Evolutionary conservation across 2,797 vertebrate genomes (phyloP).

Genomic region (Amblyraja radiata): DNA sequence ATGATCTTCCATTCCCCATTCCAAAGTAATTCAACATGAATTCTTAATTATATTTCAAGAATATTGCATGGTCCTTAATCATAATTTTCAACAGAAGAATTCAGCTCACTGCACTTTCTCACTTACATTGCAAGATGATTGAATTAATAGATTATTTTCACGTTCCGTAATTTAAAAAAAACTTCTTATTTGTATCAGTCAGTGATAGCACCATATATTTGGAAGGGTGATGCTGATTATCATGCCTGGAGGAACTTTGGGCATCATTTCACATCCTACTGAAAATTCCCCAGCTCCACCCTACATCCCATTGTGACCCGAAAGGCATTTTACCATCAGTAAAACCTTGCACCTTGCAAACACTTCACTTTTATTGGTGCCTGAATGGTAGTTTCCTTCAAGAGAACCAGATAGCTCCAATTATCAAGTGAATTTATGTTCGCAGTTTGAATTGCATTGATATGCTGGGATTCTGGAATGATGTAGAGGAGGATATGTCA

Average conservation of each 20-base stretch:
- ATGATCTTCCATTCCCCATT: neutral
- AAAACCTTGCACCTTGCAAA: neutral
- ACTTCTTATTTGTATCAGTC: neutral
- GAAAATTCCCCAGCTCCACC: too few relatives aligned
- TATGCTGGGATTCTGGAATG: too few relatives aligned
- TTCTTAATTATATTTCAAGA: neutral
- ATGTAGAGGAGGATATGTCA: neutral
- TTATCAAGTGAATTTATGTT: neutral
- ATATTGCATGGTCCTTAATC: neutral
- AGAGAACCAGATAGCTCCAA: neutral
- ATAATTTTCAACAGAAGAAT: neutral
- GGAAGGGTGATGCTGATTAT: neutral
- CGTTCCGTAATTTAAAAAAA: neutral
- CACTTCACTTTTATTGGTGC: neutral
- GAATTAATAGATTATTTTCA: neutral
- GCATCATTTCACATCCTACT: too few relatives aligned
- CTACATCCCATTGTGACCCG: too few relatives aligned
- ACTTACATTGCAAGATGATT: neutral
- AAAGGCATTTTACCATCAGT: neutral
- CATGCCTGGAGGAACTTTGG: neutral
- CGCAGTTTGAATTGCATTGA: neutral
- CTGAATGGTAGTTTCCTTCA: neutral
- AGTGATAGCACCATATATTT: neutral
- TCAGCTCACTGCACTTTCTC: neutral
- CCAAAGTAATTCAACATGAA: neutral